A percentile compares a stretch with the other conserved stretches of the same genome.
Evolutionary conservation across 2,113 vertebrate species (phyloP).

Genomic region (Capreolus pygargus): DNA sequence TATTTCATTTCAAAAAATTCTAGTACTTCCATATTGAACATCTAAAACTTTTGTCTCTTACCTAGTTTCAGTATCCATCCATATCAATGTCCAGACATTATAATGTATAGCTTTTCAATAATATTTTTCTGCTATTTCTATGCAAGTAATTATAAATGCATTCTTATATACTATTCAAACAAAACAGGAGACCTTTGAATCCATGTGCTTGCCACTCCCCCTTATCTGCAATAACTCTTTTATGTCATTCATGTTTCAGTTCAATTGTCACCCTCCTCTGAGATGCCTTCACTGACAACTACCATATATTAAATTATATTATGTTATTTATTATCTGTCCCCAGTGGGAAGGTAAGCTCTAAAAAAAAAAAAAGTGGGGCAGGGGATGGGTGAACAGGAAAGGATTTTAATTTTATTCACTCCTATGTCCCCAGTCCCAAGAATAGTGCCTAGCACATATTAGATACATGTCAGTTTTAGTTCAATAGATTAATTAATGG

Average conservation of each 20-base stretch:
- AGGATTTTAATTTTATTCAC: neutral
- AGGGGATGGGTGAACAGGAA: rapidly evolving
- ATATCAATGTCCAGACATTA: neutral
- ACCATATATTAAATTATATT: neutral
- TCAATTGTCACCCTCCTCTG: neutral
- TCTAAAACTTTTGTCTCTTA: neutral
- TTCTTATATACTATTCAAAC: neutral
- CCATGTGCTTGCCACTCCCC: neutral
- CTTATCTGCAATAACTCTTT: neutral
- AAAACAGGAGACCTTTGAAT: neutral
- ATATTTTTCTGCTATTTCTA: neutral
- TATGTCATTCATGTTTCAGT: neutral
- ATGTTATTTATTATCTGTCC: neutral
- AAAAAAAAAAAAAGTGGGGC: neutral
- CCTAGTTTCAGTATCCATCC: neutral
- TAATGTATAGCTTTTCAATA: neutral
- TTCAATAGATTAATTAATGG: neutral
- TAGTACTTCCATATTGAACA: neutral
- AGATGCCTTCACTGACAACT: neutral
- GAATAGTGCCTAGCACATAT: neutral
- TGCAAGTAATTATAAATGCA: neutral
- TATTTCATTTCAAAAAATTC: neutral
- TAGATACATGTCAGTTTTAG: neutral
- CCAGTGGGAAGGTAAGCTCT: neutral
- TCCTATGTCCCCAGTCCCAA: neutral